Evolutionary conservation across 2,888 invertebrate species (phyloP).

Genomic region (Liopterus haemorrhoidalis): DNA sequence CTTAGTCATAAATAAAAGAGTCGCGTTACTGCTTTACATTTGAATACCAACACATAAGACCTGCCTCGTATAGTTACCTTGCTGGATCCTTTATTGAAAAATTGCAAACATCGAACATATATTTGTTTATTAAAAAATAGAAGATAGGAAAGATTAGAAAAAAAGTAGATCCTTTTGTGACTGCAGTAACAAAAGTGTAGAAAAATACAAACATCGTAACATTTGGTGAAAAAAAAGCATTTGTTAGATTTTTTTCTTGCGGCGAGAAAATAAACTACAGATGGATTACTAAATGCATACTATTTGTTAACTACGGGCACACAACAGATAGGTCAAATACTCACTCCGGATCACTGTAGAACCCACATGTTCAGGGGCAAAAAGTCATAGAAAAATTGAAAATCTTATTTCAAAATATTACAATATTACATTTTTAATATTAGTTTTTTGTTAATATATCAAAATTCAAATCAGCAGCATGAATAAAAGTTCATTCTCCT

Average conservation of each 20-base stretch:
- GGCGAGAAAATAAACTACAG: too few relatives aligned
- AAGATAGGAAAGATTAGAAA: too few relatives aligned
- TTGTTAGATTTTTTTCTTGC: too few relatives aligned
- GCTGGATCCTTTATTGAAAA: too few relatives aligned
- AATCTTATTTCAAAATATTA: conserved; percentile 46
- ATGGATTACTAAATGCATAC: too few relatives aligned
- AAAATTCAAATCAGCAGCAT: conserved; percentile 27
- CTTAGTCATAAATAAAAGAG: conserved; percentile 19
- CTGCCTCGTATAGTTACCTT: conserved; percentile 22
- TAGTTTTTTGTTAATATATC: conserved; percentile 36
- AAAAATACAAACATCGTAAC: too few relatives aligned
- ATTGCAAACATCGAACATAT: too few relatives aligned
- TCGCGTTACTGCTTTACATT: conserved; percentile 46
- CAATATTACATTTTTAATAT: conserved; percentile 35
- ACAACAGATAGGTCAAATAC: conserved; percentile 60
- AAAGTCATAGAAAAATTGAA: conserved; percentile 58
- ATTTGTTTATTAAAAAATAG: too few relatives aligned
- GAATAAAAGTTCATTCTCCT: conserved; percentile 40
- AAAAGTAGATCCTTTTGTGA: too few relatives aligned
- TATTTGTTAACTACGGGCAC: conserved; percentile 44
- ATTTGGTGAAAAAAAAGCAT: too few relatives aligned
- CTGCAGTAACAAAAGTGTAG: too few relatives aligned
- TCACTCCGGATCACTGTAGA: conserved; percentile 64
- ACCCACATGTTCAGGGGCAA: conserved; percentile 63
- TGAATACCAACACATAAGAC: conserved; percentile 64